phyloP scores from a whole-genome alignment of 2,888 invertebrate genomes.

The Amphimallon solstitiale region DNA sequence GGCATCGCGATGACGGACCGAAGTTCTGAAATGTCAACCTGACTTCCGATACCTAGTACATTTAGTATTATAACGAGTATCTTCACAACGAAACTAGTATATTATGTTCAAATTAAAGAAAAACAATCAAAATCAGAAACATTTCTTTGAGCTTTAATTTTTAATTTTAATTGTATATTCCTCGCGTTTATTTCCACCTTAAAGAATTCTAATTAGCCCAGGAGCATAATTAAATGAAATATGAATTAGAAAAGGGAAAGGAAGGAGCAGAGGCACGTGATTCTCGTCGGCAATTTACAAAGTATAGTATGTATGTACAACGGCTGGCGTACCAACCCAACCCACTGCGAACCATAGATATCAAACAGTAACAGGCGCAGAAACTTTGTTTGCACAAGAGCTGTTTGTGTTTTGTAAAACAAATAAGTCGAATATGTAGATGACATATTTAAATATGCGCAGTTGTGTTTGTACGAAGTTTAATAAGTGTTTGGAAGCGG shows the following conservation, averaged over 20 bases:
- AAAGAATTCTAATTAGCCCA: not conserved
- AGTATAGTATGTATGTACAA: too few relatives aligned
- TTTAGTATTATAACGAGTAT: too few relatives aligned
- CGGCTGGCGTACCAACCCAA: too few relatives aligned
- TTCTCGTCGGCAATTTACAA: not conserved
- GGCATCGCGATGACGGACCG: too few relatives aligned
- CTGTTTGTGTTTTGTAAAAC: not conserved
- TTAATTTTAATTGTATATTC: not conserved
- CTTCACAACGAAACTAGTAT: too few relatives aligned
- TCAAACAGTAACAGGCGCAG: too few relatives aligned
- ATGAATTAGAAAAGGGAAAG: not conserved
- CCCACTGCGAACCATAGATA: too few relatives aligned
- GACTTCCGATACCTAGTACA: too few relatives aligned
- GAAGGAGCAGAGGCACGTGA: not conserved
- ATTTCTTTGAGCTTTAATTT: not conserved
- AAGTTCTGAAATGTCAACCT: too few relatives aligned
- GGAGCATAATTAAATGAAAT: constrained; percentile 2
- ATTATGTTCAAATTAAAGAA: too few relatives aligned
- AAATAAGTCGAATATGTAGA: not conserved
- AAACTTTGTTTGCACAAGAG: not conserved
- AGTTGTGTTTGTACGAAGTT: not conserved
- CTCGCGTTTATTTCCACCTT: not conserved
- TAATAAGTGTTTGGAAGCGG: not conserved
- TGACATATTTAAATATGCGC: not conserved
- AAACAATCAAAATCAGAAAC: too few relatives aligned